Evolutionary conservation across 1,140 invertebrate species (phyloP).

Genomic region (Papilio polytes): DNA sequence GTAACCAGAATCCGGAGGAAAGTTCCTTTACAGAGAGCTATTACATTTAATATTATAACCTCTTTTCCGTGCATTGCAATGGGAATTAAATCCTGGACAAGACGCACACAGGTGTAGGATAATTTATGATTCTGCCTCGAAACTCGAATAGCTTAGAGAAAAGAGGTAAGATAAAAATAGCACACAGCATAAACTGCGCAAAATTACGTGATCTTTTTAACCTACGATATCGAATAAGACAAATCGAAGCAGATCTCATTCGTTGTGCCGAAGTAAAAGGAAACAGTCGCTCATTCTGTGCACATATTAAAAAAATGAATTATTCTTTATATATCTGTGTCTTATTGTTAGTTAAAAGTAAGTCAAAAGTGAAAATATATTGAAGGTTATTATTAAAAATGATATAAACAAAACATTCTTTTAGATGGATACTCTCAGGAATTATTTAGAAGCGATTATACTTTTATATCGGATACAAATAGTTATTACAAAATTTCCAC

Average conservation of each 20-base stretch:
- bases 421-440: neutral
- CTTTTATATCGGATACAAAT: neutral
- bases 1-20: neutral
- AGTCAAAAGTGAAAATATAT: neutral
- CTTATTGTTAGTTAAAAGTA: neutral
- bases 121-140: too few relatives aligned
- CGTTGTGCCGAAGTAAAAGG: neutral
- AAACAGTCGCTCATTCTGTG: neutral
- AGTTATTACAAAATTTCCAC: conserved; percentile 13
- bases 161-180: neutral
- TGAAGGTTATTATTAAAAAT: neutral
- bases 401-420: neutral
- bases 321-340: neutral
- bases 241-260: neutral
- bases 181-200: neutral
- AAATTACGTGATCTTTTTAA: neutral
- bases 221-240: neutral
- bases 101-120: too few relatives aligned
- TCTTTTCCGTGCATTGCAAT: too few relatives aligned
- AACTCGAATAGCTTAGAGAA: too few relatives aligned
- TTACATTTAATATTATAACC: too few relatives aligned
- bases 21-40: too few relatives aligned
- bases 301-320: neutral
- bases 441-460: conserved; percentile 25
- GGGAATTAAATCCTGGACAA: too few relatives aligned